Evolutionary conservation across 2,797 vertebrate genomes (phyloP), one percentile per base, ranked within the genome.

Genomic region (Hozukius guyotensis): DNA sequence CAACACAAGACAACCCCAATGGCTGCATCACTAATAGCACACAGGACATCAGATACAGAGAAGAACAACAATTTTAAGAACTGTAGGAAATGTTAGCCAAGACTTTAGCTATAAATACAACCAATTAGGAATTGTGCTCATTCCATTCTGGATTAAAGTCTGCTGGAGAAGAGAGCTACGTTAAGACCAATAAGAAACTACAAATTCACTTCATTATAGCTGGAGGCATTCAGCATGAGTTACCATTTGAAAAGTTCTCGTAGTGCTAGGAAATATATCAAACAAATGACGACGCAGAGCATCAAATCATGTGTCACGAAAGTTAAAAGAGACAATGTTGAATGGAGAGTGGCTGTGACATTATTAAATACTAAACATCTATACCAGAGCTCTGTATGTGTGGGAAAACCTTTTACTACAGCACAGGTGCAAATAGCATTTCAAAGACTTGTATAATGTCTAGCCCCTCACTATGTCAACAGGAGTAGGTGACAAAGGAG

Each of bases 1-100:
- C 98, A 98, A 99, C 97, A 99, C 98, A 99, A 97, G 97, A 99
- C 97, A 99, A 99, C 97, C 98, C 96, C 98, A 98, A 97, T 98
- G 98, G 98, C 98, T 98, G 98, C 98, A 97, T 99, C 98, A 98
- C 98, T 99, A 99, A 99, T 99, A 99, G 98, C 98, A 99, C 98
- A 99, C 97, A 98, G 98, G 97, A 99, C 98, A 99, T 99, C 98
- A 98, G 97, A 99, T 99, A 99, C 97, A 99, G 97, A 99, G 96
- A 98, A 99, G 96, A 99, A 99, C 97, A 99, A 99, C 97, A 99
- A 98, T 97, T 99, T 98, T 98, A 97, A 97, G 92, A 94, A 91
- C 96, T 90, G 94, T 95, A 96, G 95, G 96, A 96, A 97, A 97
- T 96, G 96, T 97, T 96, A 97, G 96, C 96, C 96, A 97, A 96